These are phyloP conservation scores for Myopa testacea DNA, from an alignment of 2,888 invertebrate genomes.

Conservation along the genomic window DNA sequence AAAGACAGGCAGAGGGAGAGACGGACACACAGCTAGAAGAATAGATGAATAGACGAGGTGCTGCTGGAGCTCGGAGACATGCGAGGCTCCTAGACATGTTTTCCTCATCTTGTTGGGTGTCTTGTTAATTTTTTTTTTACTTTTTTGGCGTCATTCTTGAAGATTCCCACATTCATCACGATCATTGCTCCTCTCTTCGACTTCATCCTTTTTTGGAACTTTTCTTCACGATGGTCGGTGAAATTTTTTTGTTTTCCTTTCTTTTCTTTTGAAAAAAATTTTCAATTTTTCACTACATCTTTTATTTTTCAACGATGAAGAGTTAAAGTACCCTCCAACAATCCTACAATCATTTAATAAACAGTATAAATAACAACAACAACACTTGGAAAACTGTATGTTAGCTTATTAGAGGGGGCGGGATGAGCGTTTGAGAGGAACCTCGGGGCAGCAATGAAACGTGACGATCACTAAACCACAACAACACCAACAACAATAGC, in stretches of 20 bases:
- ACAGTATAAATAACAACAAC: constrained; percentile 2
- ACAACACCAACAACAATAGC: neutral
- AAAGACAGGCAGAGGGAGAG: no score
- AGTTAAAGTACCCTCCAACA: no score
- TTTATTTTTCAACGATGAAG: neutral
- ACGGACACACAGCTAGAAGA: no score
- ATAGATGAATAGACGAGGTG: no score
- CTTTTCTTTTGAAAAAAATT: no score
- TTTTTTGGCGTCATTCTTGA: constrained; percentile 51
- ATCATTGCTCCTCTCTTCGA: constrained; percentile 42
- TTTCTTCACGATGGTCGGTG: constrained; percentile 1
- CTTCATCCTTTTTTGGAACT: constrained; percentile 37
- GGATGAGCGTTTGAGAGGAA: neutral
- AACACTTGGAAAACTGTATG: neutral
- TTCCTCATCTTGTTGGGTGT: neutral
- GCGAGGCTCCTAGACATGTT: neutral
- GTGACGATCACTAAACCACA: constrained; percentile 23
- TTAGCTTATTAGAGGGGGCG: constrained; percentile 1
- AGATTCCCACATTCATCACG: constrained; percentile 55
- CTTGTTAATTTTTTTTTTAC: neutral
- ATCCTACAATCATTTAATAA: constrained; percentile 7
- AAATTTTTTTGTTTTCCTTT: constrained; percentile 5
- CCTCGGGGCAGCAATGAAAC: constrained; percentile 21
- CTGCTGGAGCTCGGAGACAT: no score
- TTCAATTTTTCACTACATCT: constrained; percentile 14